Base-by-base conservation (phyloP, 2,888 invertebrate species). In the Dicranocentrus wangi region DNA sequence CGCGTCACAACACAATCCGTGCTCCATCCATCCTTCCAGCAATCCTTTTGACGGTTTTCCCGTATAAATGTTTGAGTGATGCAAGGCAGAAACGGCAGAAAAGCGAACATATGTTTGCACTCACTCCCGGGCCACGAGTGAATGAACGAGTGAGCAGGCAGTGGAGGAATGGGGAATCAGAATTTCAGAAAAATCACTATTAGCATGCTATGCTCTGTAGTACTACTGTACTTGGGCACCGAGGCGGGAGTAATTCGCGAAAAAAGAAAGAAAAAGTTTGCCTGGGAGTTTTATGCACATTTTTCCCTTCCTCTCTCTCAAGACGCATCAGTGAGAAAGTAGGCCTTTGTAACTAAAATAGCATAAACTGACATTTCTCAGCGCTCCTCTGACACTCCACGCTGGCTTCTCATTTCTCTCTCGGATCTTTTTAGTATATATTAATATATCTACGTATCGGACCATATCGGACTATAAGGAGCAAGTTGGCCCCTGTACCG, bases 31-130 rank as follows among this genome's bases (percentile, higher is more conserved):
- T 7, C 10, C 10, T 32, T 32, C 32, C 32, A 3, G 3, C 32
- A 32, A 32, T 32, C 32, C 32, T 68, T 68, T 17, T 51, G 51
- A 65, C 53, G n/a, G 55, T 55, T 65, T 75, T 75, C 75, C 65
- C n/a, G 32, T 53, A 75, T 42, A 63, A 75, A 75, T 75, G 55
- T 75, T 72, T 65, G 53, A 75, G 58, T 75, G 66, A 66, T 65
- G 55, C 53, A 65, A 75, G 65, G 21, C 25, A 32, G 32, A 32
- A 32, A 32, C 32, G 71, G 42, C 43, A 66, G 23, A 53, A 65
- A 63, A 66, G 23, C 21, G 68, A 66, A 27, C 76, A 68, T 76
- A 76, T 68, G 76, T 58, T 68, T 60, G 19, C 47, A 32, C 39
- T 43, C 72, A 63, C 65, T 65, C n/a, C 19, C 3, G 39, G 53